These are phyloP conservation scores for Falcunculus frontatus DNA, from an alignment of 2,113 vertebrate genomes.

Conservation along the genomic window DNA sequence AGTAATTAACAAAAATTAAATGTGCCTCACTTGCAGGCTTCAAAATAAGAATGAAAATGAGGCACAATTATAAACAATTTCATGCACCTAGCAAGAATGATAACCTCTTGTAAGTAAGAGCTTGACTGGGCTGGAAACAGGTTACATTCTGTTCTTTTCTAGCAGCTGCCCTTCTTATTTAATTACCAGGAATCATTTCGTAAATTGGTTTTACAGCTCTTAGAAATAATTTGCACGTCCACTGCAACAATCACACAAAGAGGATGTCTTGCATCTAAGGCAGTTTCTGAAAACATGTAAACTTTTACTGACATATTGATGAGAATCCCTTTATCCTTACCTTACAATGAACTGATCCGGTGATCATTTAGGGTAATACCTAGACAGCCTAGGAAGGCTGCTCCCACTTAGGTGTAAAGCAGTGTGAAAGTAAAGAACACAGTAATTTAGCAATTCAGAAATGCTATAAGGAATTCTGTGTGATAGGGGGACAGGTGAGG, in stretches of 20 bases:
- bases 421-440: background rate
- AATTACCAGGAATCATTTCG: background rate
- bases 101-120: background rate
- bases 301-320: background rate
- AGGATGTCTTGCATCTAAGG: background rate
- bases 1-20: conserved; percentile 24
- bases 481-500: background rate
- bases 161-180: background rate
- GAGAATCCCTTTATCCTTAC: background rate
- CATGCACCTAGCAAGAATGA: background rate
- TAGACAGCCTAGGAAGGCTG: background rate
- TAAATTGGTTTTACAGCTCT: background rate
- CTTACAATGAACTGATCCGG: background rate
- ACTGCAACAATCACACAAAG: background rate
- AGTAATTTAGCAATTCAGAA: background rate
- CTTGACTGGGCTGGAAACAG: background rate
- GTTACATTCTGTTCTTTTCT: background rate
- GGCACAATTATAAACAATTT: background rate
- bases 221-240: background rate
- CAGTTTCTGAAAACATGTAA: background rate
- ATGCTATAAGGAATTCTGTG: background rate
- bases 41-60: conserved; percentile 8
- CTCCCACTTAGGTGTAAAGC: background rate
- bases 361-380: background rate
- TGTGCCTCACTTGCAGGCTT: background rate